Conservation (phyloP, 2,797 vertebrate species). For the Leptatherina wallacei region DNA sequence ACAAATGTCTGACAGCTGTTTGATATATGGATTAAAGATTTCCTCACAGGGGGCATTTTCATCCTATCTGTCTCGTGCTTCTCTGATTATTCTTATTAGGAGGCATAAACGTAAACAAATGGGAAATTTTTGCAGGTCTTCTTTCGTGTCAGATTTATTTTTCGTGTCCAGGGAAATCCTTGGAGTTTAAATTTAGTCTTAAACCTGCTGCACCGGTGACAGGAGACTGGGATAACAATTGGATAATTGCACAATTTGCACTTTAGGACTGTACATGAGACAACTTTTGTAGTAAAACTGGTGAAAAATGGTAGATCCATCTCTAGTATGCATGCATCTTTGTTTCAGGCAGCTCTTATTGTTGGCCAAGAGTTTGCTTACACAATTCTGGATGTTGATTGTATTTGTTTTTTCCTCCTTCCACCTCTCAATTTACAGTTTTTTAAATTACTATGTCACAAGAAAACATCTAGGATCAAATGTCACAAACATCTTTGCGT, state of each 20-base stretch:
- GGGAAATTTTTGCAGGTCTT: constrained; percentile 7
- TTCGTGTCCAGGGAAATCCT: not conserved
- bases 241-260: constrained; percentile 20
- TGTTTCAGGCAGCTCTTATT: not conserved
- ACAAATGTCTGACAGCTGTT: not conserved
- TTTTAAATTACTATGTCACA: not conserved
- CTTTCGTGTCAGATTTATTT: constrained; percentile 16
- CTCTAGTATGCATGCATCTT: constrained; percentile 2
- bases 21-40: not conserved
- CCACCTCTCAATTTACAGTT: not conserved
- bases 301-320: constrained; percentile 3
- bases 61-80: constrained; percentile 1
- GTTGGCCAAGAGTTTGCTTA: not conserved
- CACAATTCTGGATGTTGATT: not conserved
- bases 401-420: not conserved
- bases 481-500: not conserved
- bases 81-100: constrained; percentile 1
- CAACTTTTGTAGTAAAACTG: not conserved
- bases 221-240: constrained; percentile 12
- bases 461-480: constrained; percentile 15
- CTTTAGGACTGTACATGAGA: constrained; percentile 22
- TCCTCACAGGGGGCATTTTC: constrained; percentile 4
- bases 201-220: constrained; percentile 1
- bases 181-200: not conserved
- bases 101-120: constrained; percentile 10